Conservation (phyloP, 2,113 vertebrate species). For the Canis aureus region DNA sequence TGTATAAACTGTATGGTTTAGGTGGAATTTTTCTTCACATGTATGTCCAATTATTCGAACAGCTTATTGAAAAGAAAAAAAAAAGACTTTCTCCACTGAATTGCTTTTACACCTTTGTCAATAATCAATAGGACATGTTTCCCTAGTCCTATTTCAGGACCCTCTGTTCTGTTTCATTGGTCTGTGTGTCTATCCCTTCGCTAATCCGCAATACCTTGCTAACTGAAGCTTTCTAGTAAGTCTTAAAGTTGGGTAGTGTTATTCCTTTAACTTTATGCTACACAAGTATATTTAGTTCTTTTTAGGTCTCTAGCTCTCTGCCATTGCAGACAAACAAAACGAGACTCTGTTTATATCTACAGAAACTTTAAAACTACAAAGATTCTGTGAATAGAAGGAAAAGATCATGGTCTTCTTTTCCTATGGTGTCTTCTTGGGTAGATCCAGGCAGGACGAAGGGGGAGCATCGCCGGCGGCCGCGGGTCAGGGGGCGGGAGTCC, state of each 20-base stretch:
- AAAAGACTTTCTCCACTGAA: neutral
- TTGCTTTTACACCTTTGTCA: neutral
- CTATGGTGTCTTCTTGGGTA: neutral
- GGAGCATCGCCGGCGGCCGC: accelerated
- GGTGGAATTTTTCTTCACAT: neutral
- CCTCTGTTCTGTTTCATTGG: neutral
- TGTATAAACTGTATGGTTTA: neutral
- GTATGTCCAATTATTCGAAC: neutral
- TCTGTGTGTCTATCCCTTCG: neutral
- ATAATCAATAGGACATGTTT: neutral
- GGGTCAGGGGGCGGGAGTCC: neutral
- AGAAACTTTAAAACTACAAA: neutral
- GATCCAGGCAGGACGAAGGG: neutral
- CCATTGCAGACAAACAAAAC: neutral
- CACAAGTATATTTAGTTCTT: neutral
- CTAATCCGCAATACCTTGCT: neutral
- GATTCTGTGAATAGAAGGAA: neutral
- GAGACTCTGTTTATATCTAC: neutral
- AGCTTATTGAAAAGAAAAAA: neutral
- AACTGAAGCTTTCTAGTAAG: neutral
- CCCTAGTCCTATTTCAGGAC: neutral
- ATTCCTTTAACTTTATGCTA: neutral
- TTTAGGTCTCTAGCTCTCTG: neutral
- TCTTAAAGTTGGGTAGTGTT: neutral
- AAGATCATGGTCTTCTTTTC: neutral